Percentiles rank a stretch among this genome's conserved stretches.
These are phyloP conservation scores for Lamellibrachia columna DNA, from an alignment of 2,888 invertebrate genomes.

Conservation along the genomic window DNA sequence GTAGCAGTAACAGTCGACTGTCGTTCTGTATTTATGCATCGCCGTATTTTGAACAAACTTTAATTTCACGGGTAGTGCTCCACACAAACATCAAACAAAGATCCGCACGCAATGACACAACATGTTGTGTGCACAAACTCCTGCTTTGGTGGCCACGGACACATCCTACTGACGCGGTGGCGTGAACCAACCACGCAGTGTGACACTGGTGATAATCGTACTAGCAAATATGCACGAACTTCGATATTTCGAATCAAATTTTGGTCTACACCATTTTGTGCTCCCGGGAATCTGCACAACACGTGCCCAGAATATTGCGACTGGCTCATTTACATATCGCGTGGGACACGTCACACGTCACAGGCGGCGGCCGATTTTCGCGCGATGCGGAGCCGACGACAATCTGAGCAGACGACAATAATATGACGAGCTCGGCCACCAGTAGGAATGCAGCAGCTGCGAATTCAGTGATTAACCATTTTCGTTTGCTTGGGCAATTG, in stretches of 20 bases:
- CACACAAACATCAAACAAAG: background rate
- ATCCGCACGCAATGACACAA: background rate
- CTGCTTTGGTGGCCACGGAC: background rate
- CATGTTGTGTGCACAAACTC: background rate
- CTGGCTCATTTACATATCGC: background rate
- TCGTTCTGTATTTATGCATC: no score
- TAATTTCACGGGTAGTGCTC: no score
- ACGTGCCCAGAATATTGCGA: background rate
- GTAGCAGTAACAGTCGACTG: no score
- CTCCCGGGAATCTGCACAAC: background rate
- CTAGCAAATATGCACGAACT: background rate
- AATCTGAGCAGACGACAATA: background rate
- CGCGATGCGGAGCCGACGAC: background rate
- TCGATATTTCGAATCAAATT: slow-evolving; percentile 8
- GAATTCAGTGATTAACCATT: background rate
- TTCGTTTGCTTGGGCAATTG: background rate
- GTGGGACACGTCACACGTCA: background rate
- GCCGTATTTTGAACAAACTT: no score
- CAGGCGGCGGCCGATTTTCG: background rate
- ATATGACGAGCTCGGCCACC: background rate
- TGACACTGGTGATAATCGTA: background rate
- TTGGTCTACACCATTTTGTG: slow-evolving; percentile 3
- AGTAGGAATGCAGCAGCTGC: background rate
- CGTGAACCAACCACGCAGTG: background rate
- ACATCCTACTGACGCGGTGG: background rate